A percentile compares a stretch with the other conserved stretches of the same genome.
These are phyloP conservation scores for Balanococcus diminutus DNA, from an alignment of 2,888 invertebrate genomes.

Conservation along the genomic window DNA sequence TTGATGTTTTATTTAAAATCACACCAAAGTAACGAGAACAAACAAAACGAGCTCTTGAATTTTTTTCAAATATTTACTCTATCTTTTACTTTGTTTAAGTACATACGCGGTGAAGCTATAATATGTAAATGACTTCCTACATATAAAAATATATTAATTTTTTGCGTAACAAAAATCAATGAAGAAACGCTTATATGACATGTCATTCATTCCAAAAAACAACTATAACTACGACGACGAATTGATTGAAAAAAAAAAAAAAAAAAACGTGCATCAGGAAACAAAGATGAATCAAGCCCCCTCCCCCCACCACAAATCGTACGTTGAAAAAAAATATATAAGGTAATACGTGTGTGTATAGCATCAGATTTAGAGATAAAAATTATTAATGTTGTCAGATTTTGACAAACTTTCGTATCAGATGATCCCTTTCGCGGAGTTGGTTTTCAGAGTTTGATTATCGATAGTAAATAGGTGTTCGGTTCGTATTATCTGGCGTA, in stretches of 20 bases:
- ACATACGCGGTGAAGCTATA: neutral
- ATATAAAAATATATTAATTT: neutral
- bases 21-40: neutral
- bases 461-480: constrained; percentile 54
- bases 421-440: constrained; percentile 48
- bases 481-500: constrained; percentile 43
- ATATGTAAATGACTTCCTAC: neutral
- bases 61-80: constrained; percentile 5
- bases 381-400: constrained; percentile 51
- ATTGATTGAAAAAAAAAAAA: too few relatives aligned
- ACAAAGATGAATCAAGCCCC: constrained; percentile 49
- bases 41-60: neutral
- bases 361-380: constrained; percentile 47
- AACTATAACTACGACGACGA: neutral
- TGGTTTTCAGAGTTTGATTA: constrained; percentile 49
- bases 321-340: constrained; percentile 33
- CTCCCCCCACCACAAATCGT: too few relatives aligned
- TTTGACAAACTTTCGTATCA: constrained; percentile 53
- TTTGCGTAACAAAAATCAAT: neutral
- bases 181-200: neutral
- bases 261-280: neutral
- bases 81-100: neutral
- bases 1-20: neutral
- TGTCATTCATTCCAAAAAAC: neutral
- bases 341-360: constrained; percentile 12